Percentiles rank a stretch among this genome's conserved stretches.
These are phyloP conservation scores for Gastrophryne carolinensis DNA, from an alignment of 2,797 vertebrate genomes.

Conservation along the genomic window DNA sequence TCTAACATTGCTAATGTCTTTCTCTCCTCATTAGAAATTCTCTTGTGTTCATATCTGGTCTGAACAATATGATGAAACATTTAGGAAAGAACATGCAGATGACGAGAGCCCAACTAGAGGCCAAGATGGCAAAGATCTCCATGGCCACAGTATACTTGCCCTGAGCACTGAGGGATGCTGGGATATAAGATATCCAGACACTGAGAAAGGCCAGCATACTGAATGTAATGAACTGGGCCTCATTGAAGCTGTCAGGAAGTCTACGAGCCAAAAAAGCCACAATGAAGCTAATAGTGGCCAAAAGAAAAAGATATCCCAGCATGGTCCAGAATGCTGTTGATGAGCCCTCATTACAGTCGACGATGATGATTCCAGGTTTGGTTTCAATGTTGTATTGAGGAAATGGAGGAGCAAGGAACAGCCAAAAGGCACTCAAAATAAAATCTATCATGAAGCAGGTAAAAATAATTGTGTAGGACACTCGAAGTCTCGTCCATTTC, in stretches of 20 bases:
- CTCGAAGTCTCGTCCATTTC: background rate
- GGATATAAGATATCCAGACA: constrained; percentile 48
- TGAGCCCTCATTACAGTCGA: constrained; percentile 34
- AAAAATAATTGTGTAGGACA: constrained; percentile 1
- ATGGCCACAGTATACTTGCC: constrained; percentile 2
- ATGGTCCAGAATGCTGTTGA: constrained; percentile 13
- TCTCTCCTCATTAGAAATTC: background rate
- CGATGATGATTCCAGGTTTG: background rate
- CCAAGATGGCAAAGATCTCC: constrained; percentile 18
- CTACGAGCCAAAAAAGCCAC: constrained; percentile 36
- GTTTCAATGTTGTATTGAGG: background rate
- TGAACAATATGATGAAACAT: constrained; percentile 21
- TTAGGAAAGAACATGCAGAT: constrained; percentile 25
- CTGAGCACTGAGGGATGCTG: constrained; percentile 30
- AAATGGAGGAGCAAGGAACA: constrained; percentile 30
- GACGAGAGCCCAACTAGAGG: constrained; percentile 9
- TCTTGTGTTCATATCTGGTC: background rate
- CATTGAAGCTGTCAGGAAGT: constrained; percentile 49
- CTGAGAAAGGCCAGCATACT: constrained; percentile 46
- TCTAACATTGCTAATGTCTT: background rate
- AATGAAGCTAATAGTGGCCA: constrained; percentile 36
- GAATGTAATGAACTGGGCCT: constrained; percentile 45
- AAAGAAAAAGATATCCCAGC: constrained; percentile 29
- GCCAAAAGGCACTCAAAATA: constrained; percentile 9
- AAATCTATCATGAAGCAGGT: constrained; percentile 4